phyloP scores from a whole-genome alignment of 2,888 invertebrate genomes.

The Apoda limacodes region DNA sequence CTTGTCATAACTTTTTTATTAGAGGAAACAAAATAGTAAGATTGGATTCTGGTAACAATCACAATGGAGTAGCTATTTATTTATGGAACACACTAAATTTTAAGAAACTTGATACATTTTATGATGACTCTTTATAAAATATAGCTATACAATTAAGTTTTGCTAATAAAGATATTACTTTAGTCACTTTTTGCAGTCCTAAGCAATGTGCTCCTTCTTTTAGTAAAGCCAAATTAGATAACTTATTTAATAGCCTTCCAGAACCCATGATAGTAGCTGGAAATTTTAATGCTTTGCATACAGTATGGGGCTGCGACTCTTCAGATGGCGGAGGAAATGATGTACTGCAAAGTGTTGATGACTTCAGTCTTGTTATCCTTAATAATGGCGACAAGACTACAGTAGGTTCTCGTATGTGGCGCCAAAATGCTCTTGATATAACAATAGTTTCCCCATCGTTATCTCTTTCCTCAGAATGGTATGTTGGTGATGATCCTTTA shows the following conservation, averaged over 20 bases:
- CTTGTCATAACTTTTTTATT: slow-evolving; percentile 2
- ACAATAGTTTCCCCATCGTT: slow-evolving; percentile 5
- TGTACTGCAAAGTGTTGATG: slow-evolving; percentile 6
- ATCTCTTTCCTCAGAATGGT: slow-evolving; percentile 3
- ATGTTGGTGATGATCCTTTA: slow-evolving; percentile 3
- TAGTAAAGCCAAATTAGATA: slow-evolving; percentile 3
- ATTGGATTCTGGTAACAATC: too few relatives aligned
- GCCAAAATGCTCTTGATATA: slow-evolving; percentile 6
- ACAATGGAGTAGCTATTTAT: slow-evolving; percentile 7
- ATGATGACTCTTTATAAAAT: slow-evolving; percentile 6
- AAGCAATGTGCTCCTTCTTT: slow-evolving; percentile 5
- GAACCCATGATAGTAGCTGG: slow-evolving; percentile 3
- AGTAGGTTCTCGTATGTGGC: slow-evolving; percentile 6
- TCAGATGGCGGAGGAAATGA: slow-evolving; percentile 2
- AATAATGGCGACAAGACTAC: slow-evolving; percentile 7
- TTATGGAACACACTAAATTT: slow-evolving; percentile 4
- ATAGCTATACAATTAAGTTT: not conserved
- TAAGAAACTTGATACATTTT: slow-evolving; percentile 2
- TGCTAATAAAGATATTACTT: slow-evolving; percentile 5
- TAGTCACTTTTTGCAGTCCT: slow-evolving; percentile 8
- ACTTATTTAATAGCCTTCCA: slow-evolving; percentile 5
- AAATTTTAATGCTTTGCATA: slow-evolving; percentile 7
- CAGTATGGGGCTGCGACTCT: slow-evolving; percentile 4
- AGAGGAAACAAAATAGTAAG: slow-evolving; percentile 1
- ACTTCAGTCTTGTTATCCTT: slow-evolving; percentile 7